These are phyloP conservation scores for Esox lucius DNA, from an alignment of 2,797 vertebrate genomes.

Conservation along the genomic window DNA sequence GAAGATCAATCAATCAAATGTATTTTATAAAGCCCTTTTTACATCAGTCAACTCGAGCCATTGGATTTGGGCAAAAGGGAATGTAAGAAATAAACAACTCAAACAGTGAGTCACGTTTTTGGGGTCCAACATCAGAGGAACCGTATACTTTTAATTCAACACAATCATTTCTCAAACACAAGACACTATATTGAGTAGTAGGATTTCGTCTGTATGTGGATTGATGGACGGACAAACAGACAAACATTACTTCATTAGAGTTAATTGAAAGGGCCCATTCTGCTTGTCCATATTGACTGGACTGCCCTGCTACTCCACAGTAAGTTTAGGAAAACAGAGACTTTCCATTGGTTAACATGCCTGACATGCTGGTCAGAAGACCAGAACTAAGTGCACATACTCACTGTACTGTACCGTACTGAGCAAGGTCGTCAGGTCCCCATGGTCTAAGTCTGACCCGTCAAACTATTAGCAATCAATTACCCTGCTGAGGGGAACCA, in stretches of 20 bases:
- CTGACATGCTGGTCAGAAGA: not conserved
- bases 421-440: constrained; percentile 38
- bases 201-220: too few relatives aligned
- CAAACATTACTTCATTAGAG: not conserved
- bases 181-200: too few relatives aligned
- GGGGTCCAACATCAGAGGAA: too few relatives aligned
- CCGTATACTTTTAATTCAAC: too few relatives aligned
- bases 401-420: constrained; percentile 32
- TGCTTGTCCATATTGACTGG: not conserved
- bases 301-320: not conserved
- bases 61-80: too few relatives aligned
- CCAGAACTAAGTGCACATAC: not conserved
- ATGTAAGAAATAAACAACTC: too few relatives aligned
- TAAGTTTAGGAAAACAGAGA: not conserved
- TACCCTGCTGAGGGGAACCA: constrained; percentile 54
- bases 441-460: constrained; percentile 59
- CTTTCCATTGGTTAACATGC: not conserved
- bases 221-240: not conserved
- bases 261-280: not conserved
- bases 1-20: too few relatives aligned
- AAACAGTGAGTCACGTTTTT: too few relatives aligned
- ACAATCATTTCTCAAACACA: too few relatives aligned
- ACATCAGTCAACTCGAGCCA: too few relatives aligned
- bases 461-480: constrained; percentile 74
- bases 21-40: too few relatives aligned